Percentiles rank a stretch among this genome's conserved stretches.
These are phyloP conservation scores for Paramormyrops kingsleyae DNA, from an alignment of 2,113 vertebrate species.

Conservation along the genomic window DNA sequence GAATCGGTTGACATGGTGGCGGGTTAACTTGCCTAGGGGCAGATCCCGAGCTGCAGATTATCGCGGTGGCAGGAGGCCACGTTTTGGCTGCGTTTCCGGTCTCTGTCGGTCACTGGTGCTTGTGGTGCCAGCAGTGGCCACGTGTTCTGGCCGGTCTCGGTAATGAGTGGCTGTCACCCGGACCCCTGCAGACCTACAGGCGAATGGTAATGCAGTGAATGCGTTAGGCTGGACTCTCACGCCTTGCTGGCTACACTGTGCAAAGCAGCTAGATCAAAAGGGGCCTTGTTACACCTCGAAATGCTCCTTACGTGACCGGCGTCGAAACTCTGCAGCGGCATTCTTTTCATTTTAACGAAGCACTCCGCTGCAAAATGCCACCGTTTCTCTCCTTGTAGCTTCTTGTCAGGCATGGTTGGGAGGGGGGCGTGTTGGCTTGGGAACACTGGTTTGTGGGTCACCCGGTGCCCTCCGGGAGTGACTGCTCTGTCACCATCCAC, in stretches of 20 bases:
- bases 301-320: background rate
- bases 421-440: background rate
- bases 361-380: background rate
- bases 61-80: background rate
- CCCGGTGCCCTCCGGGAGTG: constrained; percentile 26
- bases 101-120: background rate
- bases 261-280: background rate
- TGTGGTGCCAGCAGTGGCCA: background rate
- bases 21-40: background rate
- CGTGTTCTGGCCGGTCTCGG: background rate
- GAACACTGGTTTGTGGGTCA: background rate
- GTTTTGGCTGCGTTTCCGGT: background rate
- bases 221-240: background rate
- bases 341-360: background rate
- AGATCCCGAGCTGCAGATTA: background rate
- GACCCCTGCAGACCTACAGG: background rate
- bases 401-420: background rate
- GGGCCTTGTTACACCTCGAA: background rate
- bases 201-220: background rate
- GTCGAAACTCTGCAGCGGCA: background rate
- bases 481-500: constrained; percentile 42
- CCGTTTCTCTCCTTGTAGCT: background rate
- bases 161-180: background rate
- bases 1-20: background rate
- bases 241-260: background rate